Evolutionary conservation across 2,888 invertebrate genomes (phyloP), one percentile per base, ranked within the genome.

Genomic region (Argynnis bischoffii): DNA sequence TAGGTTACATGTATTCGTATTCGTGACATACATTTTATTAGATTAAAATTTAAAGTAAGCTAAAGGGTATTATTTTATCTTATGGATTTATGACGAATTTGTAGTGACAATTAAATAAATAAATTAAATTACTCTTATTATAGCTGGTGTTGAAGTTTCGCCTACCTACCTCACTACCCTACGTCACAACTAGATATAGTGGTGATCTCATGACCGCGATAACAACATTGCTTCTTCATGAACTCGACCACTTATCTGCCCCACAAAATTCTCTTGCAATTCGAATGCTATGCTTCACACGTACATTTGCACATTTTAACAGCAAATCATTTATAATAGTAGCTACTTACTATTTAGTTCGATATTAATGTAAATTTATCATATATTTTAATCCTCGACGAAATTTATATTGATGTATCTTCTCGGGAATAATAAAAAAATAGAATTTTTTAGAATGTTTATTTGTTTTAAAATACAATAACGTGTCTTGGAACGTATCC

Each of bases 131-230:
- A 61, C 66, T 67, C 57, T 53, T 56, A 71, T 64, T 69, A 69
- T 50, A 64, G 63, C 63, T 61, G 54, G 53, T 50, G 50, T 68
- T 35, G 59, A 63, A 68, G 66, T 69, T 72, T 70, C 73, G 74
- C 74, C 74, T 77, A 76, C 74, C 69, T 71, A 76, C 74, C 69
- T 71, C 70, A 71, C 69, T 21, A 63, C 64, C 46, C 47, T 55
- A 89, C 90, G 90, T 91, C 89, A 91, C 83, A 80, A 82, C 84
- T 87, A 84, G 83, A 83, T 89, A 89, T 90, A 92, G 87, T 81
- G 89, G 82, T 92, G 92, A 92, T 89, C 88, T 92, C 91, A 92
- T 82, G 78, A 76, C 81, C 79, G 78, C 79, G 86, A 84, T 83
- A 84, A 81, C 75, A 71, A 72, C 69, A 70, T 67, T 63, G 69